phyloP scores from a whole-genome alignment of 2,797 vertebrate genomes.

The Parauchenoglanis ngamensis region DNA sequence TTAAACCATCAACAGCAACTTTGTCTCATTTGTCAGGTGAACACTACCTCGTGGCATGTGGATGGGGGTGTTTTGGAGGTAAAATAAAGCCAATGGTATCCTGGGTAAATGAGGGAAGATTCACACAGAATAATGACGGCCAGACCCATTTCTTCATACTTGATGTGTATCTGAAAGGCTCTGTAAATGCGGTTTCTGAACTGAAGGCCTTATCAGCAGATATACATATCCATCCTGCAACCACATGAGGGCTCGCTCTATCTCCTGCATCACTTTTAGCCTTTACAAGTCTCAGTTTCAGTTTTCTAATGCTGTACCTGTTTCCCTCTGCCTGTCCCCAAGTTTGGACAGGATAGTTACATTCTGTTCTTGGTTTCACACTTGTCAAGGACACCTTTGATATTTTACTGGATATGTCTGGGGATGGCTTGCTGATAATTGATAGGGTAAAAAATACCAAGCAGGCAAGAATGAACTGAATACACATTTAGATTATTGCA shows the following conservation, averaged over 20 bases:
- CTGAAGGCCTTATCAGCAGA: constrained; percentile 79
- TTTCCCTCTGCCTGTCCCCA: constrained; percentile 39
- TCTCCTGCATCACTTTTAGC: constrained; percentile 74
- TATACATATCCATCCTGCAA: constrained; percentile 81
- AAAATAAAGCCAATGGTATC: constrained; percentile 80
- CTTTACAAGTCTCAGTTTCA: constrained; percentile 63
- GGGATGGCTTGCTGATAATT: not conserved
- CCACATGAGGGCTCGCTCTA: constrained; percentile 77
- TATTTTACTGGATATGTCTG: not conserved
- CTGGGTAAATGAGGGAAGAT: constrained; percentile 82
- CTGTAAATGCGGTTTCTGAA: constrained; percentile 79
- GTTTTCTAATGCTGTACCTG: constrained; percentile 63
- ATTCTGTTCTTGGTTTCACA: not conserved
- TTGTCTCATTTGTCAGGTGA: constrained; percentile 71
- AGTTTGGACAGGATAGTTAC: not conserved
- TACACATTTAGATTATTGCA: not conserved
- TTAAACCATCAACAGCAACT: constrained; percentile 70
- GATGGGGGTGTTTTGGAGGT: constrained; percentile 78
- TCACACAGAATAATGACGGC: constrained; percentile 80
- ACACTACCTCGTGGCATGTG: constrained; percentile 66
- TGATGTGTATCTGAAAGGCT: constrained; percentile 81
- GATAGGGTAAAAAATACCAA: not conserved
- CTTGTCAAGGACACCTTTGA: not conserved
- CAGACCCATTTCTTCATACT: constrained; percentile 76
- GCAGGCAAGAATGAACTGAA: not conserved